Evolutionary conservation across 2,113 vertebrate species (phyloP), one percentile per base, ranked within the genome.

Genomic region (Amphilophus citrinellus): DNA sequence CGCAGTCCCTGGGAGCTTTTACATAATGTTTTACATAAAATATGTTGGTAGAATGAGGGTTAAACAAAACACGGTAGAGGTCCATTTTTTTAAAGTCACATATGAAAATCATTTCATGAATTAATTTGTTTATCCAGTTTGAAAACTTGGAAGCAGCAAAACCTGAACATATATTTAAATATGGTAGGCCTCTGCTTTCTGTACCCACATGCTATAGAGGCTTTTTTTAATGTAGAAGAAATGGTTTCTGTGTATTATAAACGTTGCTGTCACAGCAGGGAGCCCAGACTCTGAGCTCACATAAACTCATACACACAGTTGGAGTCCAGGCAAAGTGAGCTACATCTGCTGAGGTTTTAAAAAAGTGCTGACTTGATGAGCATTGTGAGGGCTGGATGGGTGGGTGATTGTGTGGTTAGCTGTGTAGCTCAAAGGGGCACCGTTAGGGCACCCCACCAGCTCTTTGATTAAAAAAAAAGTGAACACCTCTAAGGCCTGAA

Each of bases 391-490:
- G 58, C 27, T 77, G 61, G 24, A 68, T 63, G 58, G 50, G 32
- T 61, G 18, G 24, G 27, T 83, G 81, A 62, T 56, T 71, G 53
- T 47, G 14, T n/a, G 57, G 11, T 75, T 80, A 30, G 24, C 56
- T 68, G 61, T 63, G 59, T 17, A 20, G 75, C 80, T 83, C 73
- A 71, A 42, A 60, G 71, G 44, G 75, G 58, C 66, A 58, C 85
- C 86, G 59, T 85, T 77, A 61, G 4, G 77, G 39, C 58, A 73
- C 73, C 81, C 79, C 57, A 80, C 80, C 44, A 78, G 60, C 87
- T 80, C 77, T 42, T 77, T 76, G 85, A 87, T 90, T 22, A n/a
- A 22, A 87, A 88, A 86, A 79, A 85, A 79, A 76, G 57, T 77
- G 86, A 91, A 88, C 86, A 80, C 89, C 83, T 91, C 75, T 7